Evolutionary conservation across 2,888 invertebrate species (phyloP).

Genomic region (Heliconius ethilla): DNA sequence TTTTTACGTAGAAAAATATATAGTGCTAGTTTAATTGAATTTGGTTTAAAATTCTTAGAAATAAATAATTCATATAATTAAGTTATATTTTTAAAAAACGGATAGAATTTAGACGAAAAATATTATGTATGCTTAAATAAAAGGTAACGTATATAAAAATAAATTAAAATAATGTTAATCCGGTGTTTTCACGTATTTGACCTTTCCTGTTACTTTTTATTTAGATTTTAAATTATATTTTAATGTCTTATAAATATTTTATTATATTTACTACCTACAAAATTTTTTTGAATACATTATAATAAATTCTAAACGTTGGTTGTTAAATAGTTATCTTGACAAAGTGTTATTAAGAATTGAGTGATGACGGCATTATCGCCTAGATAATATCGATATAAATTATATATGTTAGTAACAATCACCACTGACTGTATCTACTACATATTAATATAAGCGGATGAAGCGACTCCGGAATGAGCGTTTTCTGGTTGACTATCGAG

Average conservation of each 20-base stretch:
- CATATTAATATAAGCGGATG: neutral
- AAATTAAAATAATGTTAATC: too few relatives aligned
- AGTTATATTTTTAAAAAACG: too few relatives aligned
- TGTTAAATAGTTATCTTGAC: neutral
- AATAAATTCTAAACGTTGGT: neutral
- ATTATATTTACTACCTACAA: neutral
- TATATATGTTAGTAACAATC: too few relatives aligned
- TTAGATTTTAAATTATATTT: neutral
- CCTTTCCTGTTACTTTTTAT: neutral
- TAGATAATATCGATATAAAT: too few relatives aligned
- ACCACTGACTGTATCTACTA: neutral
- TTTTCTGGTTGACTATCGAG: neutral
- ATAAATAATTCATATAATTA: too few relatives aligned
- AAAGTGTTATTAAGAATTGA: neutral
- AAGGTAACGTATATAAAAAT: too few relatives aligned
- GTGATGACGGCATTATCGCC: too few relatives aligned
- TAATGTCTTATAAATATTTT: neutral
- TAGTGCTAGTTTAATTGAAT: neutral
- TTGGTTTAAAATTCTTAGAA: neutral
- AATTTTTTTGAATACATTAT: neutral
- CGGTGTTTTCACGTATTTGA: too few relatives aligned
- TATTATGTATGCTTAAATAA: too few relatives aligned
- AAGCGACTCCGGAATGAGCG: neutral
- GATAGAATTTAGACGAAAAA: too few relatives aligned
- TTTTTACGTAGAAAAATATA: neutral